phyloP scores from a whole-genome alignment of 2,113 vertebrate species.

The Clarias gariepinus region DNA sequence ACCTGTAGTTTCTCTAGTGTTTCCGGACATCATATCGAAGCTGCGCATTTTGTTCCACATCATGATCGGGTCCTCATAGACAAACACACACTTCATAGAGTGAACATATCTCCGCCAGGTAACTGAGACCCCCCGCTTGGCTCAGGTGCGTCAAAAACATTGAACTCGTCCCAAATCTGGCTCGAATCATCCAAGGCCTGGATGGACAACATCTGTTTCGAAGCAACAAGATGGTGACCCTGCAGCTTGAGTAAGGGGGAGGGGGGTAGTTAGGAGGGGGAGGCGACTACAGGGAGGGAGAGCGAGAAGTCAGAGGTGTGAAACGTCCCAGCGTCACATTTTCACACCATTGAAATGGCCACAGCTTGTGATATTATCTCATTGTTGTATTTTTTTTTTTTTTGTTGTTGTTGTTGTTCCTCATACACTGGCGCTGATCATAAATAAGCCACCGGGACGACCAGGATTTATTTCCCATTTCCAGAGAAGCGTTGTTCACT shows the following conservation, averaged over 20 bases:
- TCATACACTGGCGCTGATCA: neutral
- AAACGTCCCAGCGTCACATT: neutral
- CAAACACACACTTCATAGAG: neutral
- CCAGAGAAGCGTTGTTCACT: neutral
- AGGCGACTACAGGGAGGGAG: conserved; percentile 24
- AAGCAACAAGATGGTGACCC: conserved; percentile 30
- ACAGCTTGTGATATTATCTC: neutral
- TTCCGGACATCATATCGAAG: neutral
- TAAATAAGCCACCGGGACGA: neutral
- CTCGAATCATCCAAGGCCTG: neutral
- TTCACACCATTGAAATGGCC: neutral
- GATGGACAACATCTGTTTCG: conserved; percentile 31
- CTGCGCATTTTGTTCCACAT: neutral
- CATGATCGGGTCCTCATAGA: neutral
- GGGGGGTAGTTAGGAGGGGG: conserved; percentile 30
- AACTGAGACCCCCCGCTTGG: neutral
- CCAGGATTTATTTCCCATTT: neutral
- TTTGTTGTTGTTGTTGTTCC: no score
- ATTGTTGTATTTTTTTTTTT: neutral
- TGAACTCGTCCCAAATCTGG: neutral
- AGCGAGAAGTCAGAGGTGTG: conserved; percentile 55
- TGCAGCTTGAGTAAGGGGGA: neutral
- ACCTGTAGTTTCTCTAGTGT: neutral
- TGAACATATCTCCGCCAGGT: neutral
- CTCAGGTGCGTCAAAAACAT: conserved; percentile 4